Conservation (phyloP, 2,888 invertebrate genomes). For the Melieria crassipennis region DNA sequence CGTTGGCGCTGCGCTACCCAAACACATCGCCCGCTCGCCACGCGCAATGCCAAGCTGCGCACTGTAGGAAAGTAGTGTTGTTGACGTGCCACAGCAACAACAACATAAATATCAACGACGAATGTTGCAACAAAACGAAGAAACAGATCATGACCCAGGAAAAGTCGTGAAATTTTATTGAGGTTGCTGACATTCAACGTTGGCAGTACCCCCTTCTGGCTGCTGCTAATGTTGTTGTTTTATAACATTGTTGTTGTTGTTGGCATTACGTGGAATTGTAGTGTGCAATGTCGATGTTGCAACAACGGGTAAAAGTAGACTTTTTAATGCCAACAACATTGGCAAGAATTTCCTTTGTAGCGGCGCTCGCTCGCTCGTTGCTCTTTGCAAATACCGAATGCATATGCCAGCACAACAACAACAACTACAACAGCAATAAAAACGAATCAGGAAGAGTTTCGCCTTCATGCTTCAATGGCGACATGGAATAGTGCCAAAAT, state of each 20-base stretch:
- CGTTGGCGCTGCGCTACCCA: no score
- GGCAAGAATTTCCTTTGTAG: slow-evolving; percentile 1
- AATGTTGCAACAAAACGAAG: slow-evolving; percentile 12
- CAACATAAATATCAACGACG: no score
- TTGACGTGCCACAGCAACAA: no score
- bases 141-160: slow-evolving; percentile 65
- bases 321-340: neutral
- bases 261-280: slow-evolving; percentile 4
- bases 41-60: no score
- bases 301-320: neutral
- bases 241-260: no score
- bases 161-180: slow-evolving; percentile 57
- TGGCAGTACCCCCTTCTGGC: neutral
- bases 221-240: neutral
- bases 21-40: no score
- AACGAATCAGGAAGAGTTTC: slow-evolving; percentile 19
- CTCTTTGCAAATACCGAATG: no score
- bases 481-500: slow-evolving; percentile 27
- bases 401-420: no score
- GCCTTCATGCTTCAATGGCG: slow-evolving; percentile 15
- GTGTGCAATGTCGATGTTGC: neutral
- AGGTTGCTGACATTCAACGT: slow-evolving; percentile 56
- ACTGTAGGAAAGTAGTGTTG: no score
- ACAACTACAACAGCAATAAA: neutral
- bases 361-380: neutral